Evolutionary conservation across 2,797 vertebrate genomes (phyloP).

Genomic region (Lacerta agilis): DNA sequence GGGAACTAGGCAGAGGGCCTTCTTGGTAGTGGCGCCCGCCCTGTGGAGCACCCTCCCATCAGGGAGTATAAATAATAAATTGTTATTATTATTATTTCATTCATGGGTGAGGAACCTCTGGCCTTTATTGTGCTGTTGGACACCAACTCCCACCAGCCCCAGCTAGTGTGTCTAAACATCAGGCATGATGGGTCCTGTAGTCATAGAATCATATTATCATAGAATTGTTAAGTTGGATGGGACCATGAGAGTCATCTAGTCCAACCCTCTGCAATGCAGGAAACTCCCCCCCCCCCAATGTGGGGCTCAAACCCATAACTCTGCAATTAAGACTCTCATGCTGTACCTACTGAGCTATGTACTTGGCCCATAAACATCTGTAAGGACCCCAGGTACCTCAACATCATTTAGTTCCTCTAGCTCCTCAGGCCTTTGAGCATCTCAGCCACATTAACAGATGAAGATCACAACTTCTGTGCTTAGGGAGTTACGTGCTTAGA

Average conservation of each 20-base stretch:
- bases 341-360: not conserved
- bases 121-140: not conserved
- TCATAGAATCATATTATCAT: too few species aligned
- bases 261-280: too few species aligned
- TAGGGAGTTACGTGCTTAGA: not conserved
- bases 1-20: too few species aligned
- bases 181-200: not conserved
- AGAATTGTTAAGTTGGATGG: too few species aligned
- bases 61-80: too few species aligned
- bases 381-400: not conserved
- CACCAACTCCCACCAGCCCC: not conserved
- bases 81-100: not conserved
- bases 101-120: not conserved
- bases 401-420: not conserved
- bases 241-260: too few species aligned
- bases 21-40: too few species aligned
- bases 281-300: too few species aligned
- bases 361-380: not conserved
- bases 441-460: not conserved
- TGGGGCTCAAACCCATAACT: too few species aligned
- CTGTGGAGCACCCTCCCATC: too few species aligned
- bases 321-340: too few species aligned
- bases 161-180: not conserved
- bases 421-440: not conserved
- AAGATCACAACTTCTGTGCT: not conserved